These are phyloP conservation scores for Pammene aurita DNA, from an alignment of 2,888 invertebrate genomes.

Conservation along the genomic window DNA sequence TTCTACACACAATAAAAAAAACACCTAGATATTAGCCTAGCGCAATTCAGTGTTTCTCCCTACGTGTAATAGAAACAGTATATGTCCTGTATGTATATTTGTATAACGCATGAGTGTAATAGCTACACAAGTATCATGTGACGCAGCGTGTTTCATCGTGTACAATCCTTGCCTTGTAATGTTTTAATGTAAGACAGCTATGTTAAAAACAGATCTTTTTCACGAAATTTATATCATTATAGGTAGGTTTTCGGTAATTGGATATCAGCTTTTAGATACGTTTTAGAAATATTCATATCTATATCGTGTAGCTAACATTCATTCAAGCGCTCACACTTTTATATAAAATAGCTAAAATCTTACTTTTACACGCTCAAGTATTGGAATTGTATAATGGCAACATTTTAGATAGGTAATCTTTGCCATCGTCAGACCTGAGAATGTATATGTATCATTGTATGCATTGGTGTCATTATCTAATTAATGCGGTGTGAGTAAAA, in stretches of 20 bases:
- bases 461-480: conserved; percentile 1
- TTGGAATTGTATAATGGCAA: too few species aligned
- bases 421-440: too few species aligned
- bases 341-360: background rate
- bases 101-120: conserved; percentile 30
- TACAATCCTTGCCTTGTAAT: conserved; percentile 66
- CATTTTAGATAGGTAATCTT: too few species aligned
- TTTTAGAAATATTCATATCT: background rate
- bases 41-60: background rate
- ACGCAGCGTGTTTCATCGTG: conserved; percentile 49
- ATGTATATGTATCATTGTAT: background rate
- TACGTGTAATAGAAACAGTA: conserved; percentile 19
- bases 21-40: too few species aligned
- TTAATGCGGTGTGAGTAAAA: background rate
- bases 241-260: conserved; percentile 17
- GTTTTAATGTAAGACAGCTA: conserved; percentile 55
- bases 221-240: conserved; percentile 39
- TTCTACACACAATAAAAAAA: background rate
- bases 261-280: conserved; percentile 28
- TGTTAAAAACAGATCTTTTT: conserved; percentile 45
- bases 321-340: background rate
- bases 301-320: conserved; percentile 3
- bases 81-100: conserved; percentile 12
- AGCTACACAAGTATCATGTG: conserved; percentile 19
- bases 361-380: background rate